Percentiles rank a stretch among this genome's conserved stretches.
Conservation (phyloP, 2,888 invertebrate genomes). For the Nasonovia ribisnigri region DNA sequence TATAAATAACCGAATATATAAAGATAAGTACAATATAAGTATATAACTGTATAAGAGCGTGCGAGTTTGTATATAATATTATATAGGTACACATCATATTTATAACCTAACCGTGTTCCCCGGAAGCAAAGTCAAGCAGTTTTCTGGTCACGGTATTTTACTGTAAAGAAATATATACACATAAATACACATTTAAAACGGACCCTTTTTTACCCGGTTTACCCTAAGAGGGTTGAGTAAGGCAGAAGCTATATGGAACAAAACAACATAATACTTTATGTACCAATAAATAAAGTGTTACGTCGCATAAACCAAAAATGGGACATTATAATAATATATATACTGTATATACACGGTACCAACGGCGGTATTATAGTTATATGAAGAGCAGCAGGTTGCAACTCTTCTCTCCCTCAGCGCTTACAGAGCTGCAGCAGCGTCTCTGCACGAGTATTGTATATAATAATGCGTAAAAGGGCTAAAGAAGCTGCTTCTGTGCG, state of each 20-base stretch:
- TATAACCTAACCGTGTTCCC: conserved; percentile 14
- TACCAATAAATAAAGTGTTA: conserved; percentile 60
- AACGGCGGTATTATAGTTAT: neutral
- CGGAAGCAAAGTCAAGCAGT: conserved; percentile 56
- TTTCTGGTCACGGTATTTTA: conserved; percentile 50
- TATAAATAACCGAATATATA: neutral
- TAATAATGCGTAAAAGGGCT: conserved; percentile 15
- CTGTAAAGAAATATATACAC: neutral
- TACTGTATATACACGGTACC: neutral
- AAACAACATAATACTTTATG: conserved; percentile 54
- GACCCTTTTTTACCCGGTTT: conserved; percentile 44
- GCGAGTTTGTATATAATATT: neutral
- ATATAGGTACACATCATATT: neutral
- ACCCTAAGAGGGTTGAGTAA: conserved; percentile 54
- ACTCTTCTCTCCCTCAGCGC: conserved; percentile 35
- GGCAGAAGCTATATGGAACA: conserved; percentile 44
- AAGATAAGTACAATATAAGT: neutral
- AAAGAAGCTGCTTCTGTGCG: conserved; percentile 48
- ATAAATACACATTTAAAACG: conserved; percentile 31
- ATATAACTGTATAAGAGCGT: neutral
- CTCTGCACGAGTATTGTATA: conserved; percentile 42
- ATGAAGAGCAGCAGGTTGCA: conserved; percentile 45
- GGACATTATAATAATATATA: conserved; percentile 7
- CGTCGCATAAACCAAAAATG: conserved; percentile 54
- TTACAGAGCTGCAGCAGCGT: neutral